Base-by-base conservation (phyloP, 2,797 vertebrate species). In the Rachycentron canadum region DNA sequence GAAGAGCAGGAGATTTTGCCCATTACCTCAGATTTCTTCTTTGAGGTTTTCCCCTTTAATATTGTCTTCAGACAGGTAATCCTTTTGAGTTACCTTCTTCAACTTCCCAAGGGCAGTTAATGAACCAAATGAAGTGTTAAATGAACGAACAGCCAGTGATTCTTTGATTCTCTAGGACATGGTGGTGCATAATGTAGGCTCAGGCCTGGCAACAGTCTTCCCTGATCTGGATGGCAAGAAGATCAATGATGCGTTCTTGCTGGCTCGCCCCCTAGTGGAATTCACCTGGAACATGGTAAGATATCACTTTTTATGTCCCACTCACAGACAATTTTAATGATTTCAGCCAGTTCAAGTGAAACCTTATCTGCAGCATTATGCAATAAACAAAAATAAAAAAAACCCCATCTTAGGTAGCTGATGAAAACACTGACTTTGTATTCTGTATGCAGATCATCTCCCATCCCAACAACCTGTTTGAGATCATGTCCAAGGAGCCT, bases 21-120 rank as follows among this genome's bases (percentile, higher is more conserved):
- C n/a, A 95, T 96, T 53, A 95, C 94, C 56, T 95, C 95, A 1
- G 93, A 96, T 84, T 95, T 95, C 79, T 96, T 95, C 93, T 95
- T 95, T 58, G 94, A 95, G 65, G 94, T 95, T 26, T 96, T 96
- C 76, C 95, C 94, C 32, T 96, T 96, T 69, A 96, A 95, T 87
- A 92, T 95, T 4, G 93, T 95, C 73, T 95, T 95, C 91, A 94
- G 95, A 93, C 93, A 96, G 94, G 95, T 94, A 80, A 70, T 30
- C 28, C 17, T 5, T 57, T 36, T 55, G 10, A 79, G 43, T 62
- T 19, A 21, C 16, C 30, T 6, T 49, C 58, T 4, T 49, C 23
- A 74, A 16, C 41, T 23, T 28, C 64, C 19, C 14, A 3, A 19
- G 7, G 26, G 56, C 38, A 60, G 30, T 49, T n/a, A 13, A 47